Evolutionary conservation across 2,888 invertebrate species (phyloP), one percentile per base, ranked within the genome.

Genomic region (Mythimna ferrago): DNA sequence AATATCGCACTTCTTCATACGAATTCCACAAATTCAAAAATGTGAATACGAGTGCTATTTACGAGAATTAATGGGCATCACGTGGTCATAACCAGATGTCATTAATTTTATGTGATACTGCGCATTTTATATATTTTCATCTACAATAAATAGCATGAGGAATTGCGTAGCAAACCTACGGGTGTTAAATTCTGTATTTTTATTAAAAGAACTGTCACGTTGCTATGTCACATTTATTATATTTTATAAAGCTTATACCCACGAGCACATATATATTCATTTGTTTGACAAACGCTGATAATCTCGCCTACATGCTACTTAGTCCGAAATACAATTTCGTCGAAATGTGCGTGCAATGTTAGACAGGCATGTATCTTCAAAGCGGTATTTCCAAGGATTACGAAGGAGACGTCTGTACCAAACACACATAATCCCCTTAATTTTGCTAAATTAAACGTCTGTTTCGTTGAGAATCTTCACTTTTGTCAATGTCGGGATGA

Each of bases 21-120:
- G 19, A 79, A 79, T 82, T 62, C 67, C 82, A 76, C 54, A 67
- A 71, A 64, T 61, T 75, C 1, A 73, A 69, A 79, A 82, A 84
- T 70, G 73, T 73, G 54, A 41, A 67, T 68, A 80, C 66, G 56
- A 72, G 51, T 60, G 69, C 73, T 68, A 75, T 82, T 70, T 61
- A 58, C 63, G 51, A 71, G 68, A 71, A 75, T 76, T 82, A 79
- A 84, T 82, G 48, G 85, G 21, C 56, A n/a, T 41, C 71, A 72
- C 76, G 69, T 76, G 85, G 61, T 66, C 82, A 76, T 84, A 74
- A 72, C 62, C 54, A 58, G 63, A 53, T 35, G 58, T 58, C 68
- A 82, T 76, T 80, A 76, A 64, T 80, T 83, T 82, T 76, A 44
- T 64, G 57, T 71, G 63, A 53, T 48, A 60, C 66, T 57, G 61